Conservation (phyloP, 1,140 invertebrate genomes). For the Penaeus japonicus region DNA sequence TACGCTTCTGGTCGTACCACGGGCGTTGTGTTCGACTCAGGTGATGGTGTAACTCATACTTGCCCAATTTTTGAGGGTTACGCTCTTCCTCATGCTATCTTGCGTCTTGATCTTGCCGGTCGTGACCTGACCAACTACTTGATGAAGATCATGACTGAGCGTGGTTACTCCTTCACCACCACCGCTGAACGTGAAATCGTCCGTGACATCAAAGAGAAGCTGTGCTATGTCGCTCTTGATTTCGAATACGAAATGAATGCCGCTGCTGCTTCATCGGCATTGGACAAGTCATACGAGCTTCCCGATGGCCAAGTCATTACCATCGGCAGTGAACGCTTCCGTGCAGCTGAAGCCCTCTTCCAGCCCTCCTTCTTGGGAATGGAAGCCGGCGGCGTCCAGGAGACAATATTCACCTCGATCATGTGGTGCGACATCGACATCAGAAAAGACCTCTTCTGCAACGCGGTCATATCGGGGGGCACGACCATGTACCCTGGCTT, state of each 20-base stretch:
- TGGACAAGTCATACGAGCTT: slow-evolving; percentile 87
- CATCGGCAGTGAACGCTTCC: slow-evolving; percentile 71
- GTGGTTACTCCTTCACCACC: slow-evolving; percentile 67
- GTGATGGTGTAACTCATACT: slow-evolving; percentile 86
- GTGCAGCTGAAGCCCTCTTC: slow-evolving; percentile 84
- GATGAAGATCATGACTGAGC: slow-evolving; percentile 90
- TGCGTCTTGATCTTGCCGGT: slow-evolving; percentile 68
- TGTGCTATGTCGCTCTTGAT: slow-evolving; percentile 66
- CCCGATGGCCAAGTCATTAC: slow-evolving; percentile 75
- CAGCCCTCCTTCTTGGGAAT: slow-evolving; percentile 81
- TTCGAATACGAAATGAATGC: slow-evolving; percentile 60
- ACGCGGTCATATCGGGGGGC: slow-evolving; percentile 72
- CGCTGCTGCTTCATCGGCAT: slow-evolving; percentile 72
- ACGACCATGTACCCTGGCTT: slow-evolving; percentile 73
- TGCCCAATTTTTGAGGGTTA: slow-evolving; percentile 87
- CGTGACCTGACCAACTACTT: slow-evolving; percentile 67
- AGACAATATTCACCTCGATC: slow-evolving; percentile 77
- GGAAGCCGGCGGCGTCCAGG: slow-evolving; percentile 83
- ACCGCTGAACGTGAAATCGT: slow-evolving; percentile 88
- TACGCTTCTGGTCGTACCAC: slow-evolving; percentile 93
- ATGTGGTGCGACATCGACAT: slow-evolving; percentile 70
- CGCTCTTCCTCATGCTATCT: slow-evolving; percentile 71
- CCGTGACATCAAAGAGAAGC: slow-evolving; percentile 85
- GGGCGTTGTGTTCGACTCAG: slow-evolving; percentile 68
- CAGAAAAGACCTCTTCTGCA: slow-evolving; percentile 83